These are phyloP conservation scores for Chaetorhynchus papuensis DNA, from an alignment of 2,113 vertebrate species.

Conservation along the genomic window DNA sequence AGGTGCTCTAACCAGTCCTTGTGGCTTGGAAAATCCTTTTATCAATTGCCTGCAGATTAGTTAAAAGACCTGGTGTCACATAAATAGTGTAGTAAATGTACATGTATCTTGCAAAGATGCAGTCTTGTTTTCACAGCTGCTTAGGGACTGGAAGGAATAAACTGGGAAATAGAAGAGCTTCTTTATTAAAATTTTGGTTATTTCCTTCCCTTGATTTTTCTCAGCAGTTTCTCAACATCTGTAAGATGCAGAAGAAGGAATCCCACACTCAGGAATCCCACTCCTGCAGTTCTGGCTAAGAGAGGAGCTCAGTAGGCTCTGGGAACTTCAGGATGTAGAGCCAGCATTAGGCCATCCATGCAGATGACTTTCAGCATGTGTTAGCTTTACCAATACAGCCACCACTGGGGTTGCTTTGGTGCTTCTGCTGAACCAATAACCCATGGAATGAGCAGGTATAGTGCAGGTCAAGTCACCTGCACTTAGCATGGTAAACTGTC, in stretches of 20 bases:
- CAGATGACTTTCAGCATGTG: neutral
- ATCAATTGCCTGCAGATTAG: neutral
- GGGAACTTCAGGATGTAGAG: neutral
- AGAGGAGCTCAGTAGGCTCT: neutral
- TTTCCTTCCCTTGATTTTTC: neutral
- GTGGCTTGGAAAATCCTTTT: neutral
- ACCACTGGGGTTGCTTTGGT: neutral
- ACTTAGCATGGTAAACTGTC: neutral
- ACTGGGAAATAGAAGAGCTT: neutral
- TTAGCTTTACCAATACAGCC: neutral
- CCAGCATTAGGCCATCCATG: neutral
- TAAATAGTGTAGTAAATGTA: neutral
- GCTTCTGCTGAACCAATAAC: neutral
- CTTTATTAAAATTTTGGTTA: neutral
- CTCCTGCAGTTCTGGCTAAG: neutral
- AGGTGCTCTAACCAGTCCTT: neutral
- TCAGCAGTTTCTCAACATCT: neutral
- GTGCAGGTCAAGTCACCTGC: neutral
- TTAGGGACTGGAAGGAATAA: neutral
- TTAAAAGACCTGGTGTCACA: neutral
- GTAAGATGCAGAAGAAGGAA: neutral
- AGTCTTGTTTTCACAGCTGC: neutral
- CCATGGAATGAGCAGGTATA: accelerated
- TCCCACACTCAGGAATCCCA: neutral
- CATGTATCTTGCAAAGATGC: neutral